phyloP scores from a whole-genome alignment of 2,797 vertebrate species.

The Sebastes wilsoni region DNA sequence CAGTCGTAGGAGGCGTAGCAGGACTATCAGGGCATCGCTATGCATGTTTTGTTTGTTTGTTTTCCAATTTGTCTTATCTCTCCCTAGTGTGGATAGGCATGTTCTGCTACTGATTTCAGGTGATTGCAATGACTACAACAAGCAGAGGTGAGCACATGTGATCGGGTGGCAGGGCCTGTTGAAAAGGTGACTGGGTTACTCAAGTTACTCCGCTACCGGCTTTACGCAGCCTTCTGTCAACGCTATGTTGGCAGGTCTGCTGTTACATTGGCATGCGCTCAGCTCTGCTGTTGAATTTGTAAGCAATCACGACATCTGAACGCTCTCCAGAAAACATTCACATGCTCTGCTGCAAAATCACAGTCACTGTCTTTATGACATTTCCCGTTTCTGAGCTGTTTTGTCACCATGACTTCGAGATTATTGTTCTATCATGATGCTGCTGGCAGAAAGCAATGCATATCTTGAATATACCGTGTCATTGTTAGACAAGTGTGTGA shows the following conservation, averaged over 20 bases:
- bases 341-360: neutral
- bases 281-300: constrained; percentile 2
- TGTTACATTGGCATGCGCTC: constrained; percentile 21
- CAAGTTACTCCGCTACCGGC: constrained; percentile 3
- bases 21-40: constrained; percentile 31
- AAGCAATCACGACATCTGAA: constrained; percentile 35
- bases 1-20: constrained; percentile 41
- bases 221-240: constrained; percentile 30
- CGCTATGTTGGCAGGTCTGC: constrained; percentile 31
- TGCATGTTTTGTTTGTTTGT: constrained; percentile 18
- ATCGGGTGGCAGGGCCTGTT: neutral
- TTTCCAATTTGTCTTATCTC: neutral
- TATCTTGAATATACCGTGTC: neutral
- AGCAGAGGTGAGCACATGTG: constrained; percentile 7
- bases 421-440: neutral
- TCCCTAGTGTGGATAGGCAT: neutral
- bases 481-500: neutral
- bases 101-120: neutral
- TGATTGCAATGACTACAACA: neutral
- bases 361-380: neutral
- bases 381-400: neutral
- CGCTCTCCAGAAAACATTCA: constrained; percentile 29
- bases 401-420: neutral
- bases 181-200: neutral
- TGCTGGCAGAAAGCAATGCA: neutral